phyloP scores from a whole-genome alignment of 2,113 vertebrate species.

The Xiphophorus hellerii region DNA sequence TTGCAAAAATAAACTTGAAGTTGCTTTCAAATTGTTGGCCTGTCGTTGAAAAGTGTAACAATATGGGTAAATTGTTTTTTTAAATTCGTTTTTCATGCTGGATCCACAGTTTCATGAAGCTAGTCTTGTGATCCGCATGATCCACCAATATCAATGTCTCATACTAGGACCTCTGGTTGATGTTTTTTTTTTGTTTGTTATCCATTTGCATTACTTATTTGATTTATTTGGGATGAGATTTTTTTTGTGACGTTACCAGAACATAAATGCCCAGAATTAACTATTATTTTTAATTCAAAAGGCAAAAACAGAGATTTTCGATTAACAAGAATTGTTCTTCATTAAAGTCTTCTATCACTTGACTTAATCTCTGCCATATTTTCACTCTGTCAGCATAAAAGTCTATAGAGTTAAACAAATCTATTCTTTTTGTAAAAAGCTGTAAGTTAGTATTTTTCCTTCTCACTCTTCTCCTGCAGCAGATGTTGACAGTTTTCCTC shows the following conservation, averaged over 20 bases:
- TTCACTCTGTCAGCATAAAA: slow-evolving; percentile 6
- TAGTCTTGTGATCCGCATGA: too few species aligned
- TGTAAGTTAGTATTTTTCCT: not conserved
- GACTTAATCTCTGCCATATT: not conserved
- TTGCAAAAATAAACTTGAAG: too few species aligned
- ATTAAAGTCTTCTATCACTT: too few species aligned
- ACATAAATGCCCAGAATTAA: slow-evolving; percentile 53
- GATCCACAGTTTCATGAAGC: too few species aligned
- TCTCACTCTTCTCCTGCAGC: too few species aligned
- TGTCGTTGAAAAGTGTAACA: too few species aligned
- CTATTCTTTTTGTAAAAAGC: slow-evolving; percentile 9
- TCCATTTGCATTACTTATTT: slow-evolving; percentile 1
- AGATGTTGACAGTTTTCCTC: not conserved
- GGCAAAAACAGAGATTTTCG: slow-evolving; percentile 37
- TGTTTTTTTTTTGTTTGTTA: too few species aligned
- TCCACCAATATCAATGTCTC: too few species aligned
- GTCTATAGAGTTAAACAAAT: slow-evolving; percentile 5
- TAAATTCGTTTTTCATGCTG: too few species aligned
- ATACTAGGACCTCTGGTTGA: too few species aligned
- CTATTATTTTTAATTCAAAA: slow-evolving; percentile 61
- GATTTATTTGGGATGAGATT: slow-evolving; percentile 1
- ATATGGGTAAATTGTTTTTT: too few species aligned
- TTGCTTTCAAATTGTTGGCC: too few species aligned
- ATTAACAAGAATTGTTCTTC: slow-evolving; percentile 13
- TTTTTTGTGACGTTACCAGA: slow-evolving; percentile 50